A percentile compares a stretch with the other conserved stretches of the same genome.
Evolutionary conservation across 2,113 vertebrate genomes (phyloP).

Genomic region (Lasiurus borealis): DNA sequence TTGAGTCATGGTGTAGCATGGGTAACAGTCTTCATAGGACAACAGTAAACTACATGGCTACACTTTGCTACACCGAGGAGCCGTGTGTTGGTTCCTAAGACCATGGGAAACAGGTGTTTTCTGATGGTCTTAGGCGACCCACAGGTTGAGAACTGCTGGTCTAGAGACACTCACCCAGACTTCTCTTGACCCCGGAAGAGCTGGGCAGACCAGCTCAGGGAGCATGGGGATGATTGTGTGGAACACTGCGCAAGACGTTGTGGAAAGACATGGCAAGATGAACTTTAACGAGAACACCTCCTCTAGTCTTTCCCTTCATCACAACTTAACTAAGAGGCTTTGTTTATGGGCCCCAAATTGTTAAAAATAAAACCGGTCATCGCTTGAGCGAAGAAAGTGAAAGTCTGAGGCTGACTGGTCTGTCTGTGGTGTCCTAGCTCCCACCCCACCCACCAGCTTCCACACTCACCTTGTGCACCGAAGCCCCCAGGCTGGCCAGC

Average conservation of each 20-base stretch:
- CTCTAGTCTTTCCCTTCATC: neutral
- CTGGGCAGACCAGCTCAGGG: neutral
- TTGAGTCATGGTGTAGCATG: no score
- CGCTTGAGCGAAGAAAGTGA: neutral
- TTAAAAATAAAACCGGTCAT: neutral
- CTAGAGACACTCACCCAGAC: neutral
- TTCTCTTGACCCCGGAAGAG: neutral
- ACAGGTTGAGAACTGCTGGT: no score
- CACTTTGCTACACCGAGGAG: no score
- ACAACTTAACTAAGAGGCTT: neutral
- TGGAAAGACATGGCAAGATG: accelerated
- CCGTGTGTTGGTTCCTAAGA: no score
- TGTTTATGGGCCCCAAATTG: neutral
- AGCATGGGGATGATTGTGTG: accelerated
- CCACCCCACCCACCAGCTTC: neutral
- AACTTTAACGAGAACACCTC: neutral
- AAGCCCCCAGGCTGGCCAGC: constrained; percentile 94
- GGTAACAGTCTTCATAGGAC: no score
- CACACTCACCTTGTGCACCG: constrained; percentile 94
- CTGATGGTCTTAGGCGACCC: no score
- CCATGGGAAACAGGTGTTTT: no score
- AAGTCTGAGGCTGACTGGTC: neutral
- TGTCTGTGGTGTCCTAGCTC: neutral
- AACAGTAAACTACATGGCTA: no score
- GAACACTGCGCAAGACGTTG: neutral